These are phyloP conservation scores for Colletes gigas DNA, from an alignment of 1,140 invertebrate genomes.

Conservation along the genomic window DNA sequence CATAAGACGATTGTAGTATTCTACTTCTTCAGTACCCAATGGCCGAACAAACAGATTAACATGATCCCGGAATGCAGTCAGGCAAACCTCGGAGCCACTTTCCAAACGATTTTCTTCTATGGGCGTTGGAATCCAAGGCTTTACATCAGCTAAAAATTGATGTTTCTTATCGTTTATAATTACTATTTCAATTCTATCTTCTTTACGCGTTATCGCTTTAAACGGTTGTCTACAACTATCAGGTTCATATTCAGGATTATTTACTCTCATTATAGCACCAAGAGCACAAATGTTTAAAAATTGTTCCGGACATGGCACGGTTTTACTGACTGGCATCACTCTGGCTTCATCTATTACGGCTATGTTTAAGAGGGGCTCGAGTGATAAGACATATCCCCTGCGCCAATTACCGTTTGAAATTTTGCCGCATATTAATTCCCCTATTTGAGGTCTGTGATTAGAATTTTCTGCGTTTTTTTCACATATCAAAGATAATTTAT, in stretches of 20 bases:
- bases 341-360: slow-evolving; percentile 67
- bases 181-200: slow-evolving; percentile 41
- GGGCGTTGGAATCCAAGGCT: slow-evolving; percentile 59
- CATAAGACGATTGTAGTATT: slow-evolving; percentile 61
- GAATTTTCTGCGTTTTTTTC: background rate
- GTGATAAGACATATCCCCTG: slow-evolving; percentile 66
- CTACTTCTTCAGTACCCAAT: slow-evolving; percentile 56
- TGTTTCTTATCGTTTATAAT: background rate
- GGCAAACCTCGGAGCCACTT: slow-evolving; percentile 62
- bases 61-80: slow-evolving; percentile 62
- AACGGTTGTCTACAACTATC: background rate
- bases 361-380: slow-evolving; percentile 55
- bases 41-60: slow-evolving; percentile 62
- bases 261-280: slow-evolving; percentile 59
- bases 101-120: no score
- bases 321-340: slow-evolving; percentile 31
- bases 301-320: slow-evolving; percentile 44
- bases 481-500: slow-evolving; percentile 51
- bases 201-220: background rate
- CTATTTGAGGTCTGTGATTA: slow-evolving; percentile 59
- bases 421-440: slow-evolving; percentile 66
- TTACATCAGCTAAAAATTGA: slow-evolving; percentile 47
- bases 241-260: slow-evolving; percentile 10
- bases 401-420: slow-evolving; percentile 61
- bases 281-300: slow-evolving; percentile 49